These are phyloP conservation scores for Hirtodrosophila trivittata DNA, from an alignment of 2,888 invertebrate species.

Conservation along the genomic window DNA sequence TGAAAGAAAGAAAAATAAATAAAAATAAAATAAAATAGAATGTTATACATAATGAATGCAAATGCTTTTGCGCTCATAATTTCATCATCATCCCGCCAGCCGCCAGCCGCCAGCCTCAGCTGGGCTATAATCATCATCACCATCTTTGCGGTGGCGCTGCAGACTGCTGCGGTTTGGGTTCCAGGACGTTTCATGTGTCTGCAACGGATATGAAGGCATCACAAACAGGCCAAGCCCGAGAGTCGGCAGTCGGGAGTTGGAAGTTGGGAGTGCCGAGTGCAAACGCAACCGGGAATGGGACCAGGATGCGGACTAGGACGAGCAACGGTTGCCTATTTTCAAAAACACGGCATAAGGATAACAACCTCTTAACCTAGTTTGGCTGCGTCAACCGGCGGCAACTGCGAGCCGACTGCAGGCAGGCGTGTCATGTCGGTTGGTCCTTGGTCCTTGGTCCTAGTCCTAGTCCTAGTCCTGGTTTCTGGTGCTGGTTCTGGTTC, in stretches of 20 bases:
- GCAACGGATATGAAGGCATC: slow-evolving; percentile 79
- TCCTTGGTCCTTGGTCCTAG: slow-evolving; percentile 15
- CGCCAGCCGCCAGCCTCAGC: slow-evolving; percentile 23
- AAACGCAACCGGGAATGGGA: slow-evolving; percentile 28
- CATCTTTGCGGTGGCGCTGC: slow-evolving; percentile 52
- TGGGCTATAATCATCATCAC: slow-evolving; percentile 42
- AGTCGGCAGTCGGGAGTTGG: slow-evolving; percentile 7
- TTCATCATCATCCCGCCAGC: slow-evolving; percentile 64
- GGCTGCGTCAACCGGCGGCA: slow-evolving; percentile 51
- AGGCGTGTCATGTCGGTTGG: slow-evolving; percentile 34
- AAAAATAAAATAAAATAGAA: slow-evolving; percentile 44
- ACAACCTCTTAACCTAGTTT: slow-evolving; percentile 79
- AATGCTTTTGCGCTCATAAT: slow-evolving; percentile 79
- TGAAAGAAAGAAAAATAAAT: slow-evolving; percentile 11
- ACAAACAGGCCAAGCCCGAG: slow-evolving; percentile 64
- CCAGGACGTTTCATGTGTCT: slow-evolving; percentile 78
- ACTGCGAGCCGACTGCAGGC: slow-evolving; percentile 42
- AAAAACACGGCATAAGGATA: slow-evolving; percentile 79
- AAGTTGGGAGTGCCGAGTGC: not conserved
- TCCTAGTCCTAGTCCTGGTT: slow-evolving; percentile 7
- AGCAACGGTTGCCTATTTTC: slow-evolving; percentile 72
- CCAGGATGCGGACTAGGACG: slow-evolving; percentile 8
- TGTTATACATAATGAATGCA: slow-evolving; percentile 75
- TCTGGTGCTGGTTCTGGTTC: slow-evolving; percentile 11
- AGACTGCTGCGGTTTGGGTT: slow-evolving; percentile 67